Evolutionary conservation across 2,888 invertebrate species (phyloP), one percentile per base, ranked within the genome.

Genomic region (Dasypogon diadema): DNA sequence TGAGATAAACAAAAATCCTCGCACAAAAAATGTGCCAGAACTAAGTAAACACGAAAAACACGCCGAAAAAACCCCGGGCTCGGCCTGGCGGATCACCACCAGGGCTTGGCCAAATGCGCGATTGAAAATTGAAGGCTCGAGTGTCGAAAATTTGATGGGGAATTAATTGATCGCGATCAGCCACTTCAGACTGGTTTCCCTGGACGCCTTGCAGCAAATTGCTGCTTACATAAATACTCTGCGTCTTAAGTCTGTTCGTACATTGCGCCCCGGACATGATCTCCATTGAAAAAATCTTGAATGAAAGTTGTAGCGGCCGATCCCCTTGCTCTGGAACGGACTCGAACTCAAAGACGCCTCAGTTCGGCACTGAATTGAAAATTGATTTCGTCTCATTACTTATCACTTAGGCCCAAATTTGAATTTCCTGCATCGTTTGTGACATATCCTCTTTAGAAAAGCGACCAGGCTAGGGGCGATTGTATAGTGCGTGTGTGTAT

Each of bases 371-470:
- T 65, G 48, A 65, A 65, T 65, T 42, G 65, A 48, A 22, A 46
- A 65, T 65, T 65, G 65, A 65, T 65, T 65, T 65, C 16, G 24
- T 8, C 48, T 46, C 46, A 65, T 46, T 65, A 65, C 46, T 65
- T 46, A 65, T 65, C 65, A 46, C 65, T 65, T 60, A 34, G 46
- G 65, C 22, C 46, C 46, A 37, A 65, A 65, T 65, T 65, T 65
- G 22, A 42, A 65, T 65, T 65, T 65, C 65, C 65, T 65, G 42
- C 34, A 16, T 37, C 37, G 37, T 60, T 58, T 65, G 46, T 46
- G 46, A 65, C 65, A 65, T 22, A 65, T 65, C 65, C 65, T 65
- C 46, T 24, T 60, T 30, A 30, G 5, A 48, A 48, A 12, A 16
- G 16, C 2, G 14, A 48, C 3, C 51, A 12, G 3, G 5, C 1